These are phyloP conservation scores for Lepilemur septentrionalis DNA, from an alignment of 2,797 vertebrate genomes.

Conservation along the genomic window DNA sequence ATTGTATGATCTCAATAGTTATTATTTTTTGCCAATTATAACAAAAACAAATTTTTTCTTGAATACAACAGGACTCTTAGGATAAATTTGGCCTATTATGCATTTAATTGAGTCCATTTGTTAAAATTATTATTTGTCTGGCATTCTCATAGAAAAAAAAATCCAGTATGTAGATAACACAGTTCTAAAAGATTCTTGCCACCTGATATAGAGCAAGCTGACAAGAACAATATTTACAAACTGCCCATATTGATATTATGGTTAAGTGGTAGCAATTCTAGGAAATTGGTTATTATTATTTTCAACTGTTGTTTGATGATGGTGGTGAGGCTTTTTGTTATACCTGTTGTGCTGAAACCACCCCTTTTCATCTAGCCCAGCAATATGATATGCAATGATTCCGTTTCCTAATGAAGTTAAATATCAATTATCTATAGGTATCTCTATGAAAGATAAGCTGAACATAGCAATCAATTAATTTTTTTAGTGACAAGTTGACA, in stretches of 20 bases:
- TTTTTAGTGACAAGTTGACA: neutral
- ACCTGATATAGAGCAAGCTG: neutral
- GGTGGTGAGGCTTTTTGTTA: neutral
- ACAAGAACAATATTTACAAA: neutral
- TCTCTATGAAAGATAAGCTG: neutral
- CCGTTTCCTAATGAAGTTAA: neutral
- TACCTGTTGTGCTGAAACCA: neutral
- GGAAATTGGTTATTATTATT: neutral
- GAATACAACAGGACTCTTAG: neutral
- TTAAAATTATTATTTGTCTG: conserved; percentile 55
- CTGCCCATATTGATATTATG: neutral
- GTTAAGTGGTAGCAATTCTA: conserved; percentile 1
- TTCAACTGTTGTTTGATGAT: neutral
- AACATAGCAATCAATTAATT: neutral
- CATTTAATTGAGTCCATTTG: conserved; percentile 54
- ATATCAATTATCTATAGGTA: neutral
- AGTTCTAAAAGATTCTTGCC: conserved; percentile 29
- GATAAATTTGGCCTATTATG: conserved; percentile 51
- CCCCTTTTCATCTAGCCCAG: neutral
- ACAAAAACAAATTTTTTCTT: neutral
- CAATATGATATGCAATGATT: too few relatives aligned
- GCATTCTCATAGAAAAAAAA: conserved; percentile 19
- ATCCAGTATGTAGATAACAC: neutral
- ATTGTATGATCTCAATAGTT: neutral
- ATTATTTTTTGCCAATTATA: neutral